Conservation (phyloP, 2,113 vertebrate species). For the Falcunculus frontatus region DNA sequence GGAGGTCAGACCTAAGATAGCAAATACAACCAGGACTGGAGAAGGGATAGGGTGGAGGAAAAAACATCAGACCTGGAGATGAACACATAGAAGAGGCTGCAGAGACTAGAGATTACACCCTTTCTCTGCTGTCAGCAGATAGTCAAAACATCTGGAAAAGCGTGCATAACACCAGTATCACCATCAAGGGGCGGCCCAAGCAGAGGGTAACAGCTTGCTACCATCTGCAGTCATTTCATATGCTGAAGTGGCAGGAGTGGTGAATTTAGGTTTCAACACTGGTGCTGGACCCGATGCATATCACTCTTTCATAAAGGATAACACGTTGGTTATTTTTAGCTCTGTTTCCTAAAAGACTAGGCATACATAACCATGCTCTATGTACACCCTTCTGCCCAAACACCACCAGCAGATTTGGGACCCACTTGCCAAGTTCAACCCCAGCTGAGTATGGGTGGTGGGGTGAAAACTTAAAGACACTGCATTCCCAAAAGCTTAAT, state of each 20-base stretch:
- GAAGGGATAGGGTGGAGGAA: neutral
- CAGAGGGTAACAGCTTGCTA: neutral
- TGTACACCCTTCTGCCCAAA: neutral
- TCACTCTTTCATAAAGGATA: neutral
- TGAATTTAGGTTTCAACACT: neutral
- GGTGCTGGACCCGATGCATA: neutral
- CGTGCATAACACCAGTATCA: neutral
- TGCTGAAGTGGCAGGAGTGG: neutral
- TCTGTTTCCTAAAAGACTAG: neutral
- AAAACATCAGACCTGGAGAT: neutral
- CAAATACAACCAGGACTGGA: neutral
- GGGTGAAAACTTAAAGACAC: neutral
- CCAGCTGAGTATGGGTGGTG: neutral
- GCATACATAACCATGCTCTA: neutral
- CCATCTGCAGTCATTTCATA: neutral
- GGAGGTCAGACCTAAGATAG: neutral
- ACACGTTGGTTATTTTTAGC: neutral
- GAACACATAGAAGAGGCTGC: neutral
- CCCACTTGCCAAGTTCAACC: neutral
- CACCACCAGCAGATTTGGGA: neutral
- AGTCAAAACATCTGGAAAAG: neutral
- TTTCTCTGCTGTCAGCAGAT: neutral
- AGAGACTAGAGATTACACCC: neutral
- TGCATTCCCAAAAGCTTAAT: neutral
- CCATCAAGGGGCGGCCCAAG: neutral